Evolutionary conservation across 2,888 invertebrate species (phyloP).

Genomic region (Ornithoptera priamus): DNA sequence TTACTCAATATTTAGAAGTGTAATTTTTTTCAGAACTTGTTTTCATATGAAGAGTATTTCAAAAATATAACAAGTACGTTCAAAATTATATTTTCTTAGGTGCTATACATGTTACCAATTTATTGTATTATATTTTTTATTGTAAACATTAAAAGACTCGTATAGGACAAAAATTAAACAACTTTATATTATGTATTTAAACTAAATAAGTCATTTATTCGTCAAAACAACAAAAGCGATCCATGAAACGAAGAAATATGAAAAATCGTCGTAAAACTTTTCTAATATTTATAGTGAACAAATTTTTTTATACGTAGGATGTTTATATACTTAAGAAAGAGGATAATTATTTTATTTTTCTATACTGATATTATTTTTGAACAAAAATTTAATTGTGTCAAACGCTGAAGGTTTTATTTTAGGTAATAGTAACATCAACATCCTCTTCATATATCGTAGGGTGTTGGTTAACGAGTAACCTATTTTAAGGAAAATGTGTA

Average conservation of each 20-base stretch:
- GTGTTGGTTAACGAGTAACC: constrained; percentile 76
- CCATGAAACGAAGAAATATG: background rate
- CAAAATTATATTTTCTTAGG: constrained; percentile 53
- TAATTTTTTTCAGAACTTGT: constrained; percentile 12
- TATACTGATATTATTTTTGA: background rate
- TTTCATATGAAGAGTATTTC: constrained; percentile 40
- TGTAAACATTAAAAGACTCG: constrained; percentile 45
- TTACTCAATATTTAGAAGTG: constrained; percentile 3
- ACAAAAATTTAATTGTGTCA: constrained; percentile 29
- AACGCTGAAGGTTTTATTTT: constrained; percentile 33
- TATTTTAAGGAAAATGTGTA: constrained; percentile 69
- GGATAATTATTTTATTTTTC: background rate
- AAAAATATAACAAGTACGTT: constrained; percentile 39
- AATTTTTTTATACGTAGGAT: background rate
- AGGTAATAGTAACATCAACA: constrained; percentile 52
- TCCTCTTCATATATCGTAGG: constrained; percentile 65
- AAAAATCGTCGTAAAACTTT: background rate
- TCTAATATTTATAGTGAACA: background rate
- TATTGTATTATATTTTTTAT: constrained; percentile 48
- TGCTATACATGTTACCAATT: constrained; percentile 72
- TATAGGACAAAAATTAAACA: background rate
- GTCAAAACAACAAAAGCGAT: background rate
- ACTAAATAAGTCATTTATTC: background rate
- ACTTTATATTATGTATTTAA: background rate
- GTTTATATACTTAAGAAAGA: background rate